Evolutionary conservation across 1,140 invertebrate genomes (phyloP).

Genomic region (Meloidogyne floridensis): DNA sequence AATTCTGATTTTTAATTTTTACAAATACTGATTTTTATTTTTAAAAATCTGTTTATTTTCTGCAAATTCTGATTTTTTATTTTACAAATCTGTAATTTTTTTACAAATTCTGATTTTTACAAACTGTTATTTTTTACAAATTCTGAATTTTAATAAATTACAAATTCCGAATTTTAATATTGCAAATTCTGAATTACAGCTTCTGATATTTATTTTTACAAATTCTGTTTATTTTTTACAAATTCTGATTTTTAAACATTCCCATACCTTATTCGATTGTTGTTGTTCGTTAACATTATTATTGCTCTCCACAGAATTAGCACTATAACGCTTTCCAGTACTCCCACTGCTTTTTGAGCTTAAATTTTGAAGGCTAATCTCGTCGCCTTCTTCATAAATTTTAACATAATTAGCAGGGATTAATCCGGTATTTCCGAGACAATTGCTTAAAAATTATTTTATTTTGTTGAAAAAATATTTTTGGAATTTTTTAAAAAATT

Average conservation of each 20-base stretch:
- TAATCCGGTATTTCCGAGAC: slow-evolving; percentile 80
- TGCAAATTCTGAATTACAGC: background rate
- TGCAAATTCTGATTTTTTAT: too few relatives aligned
- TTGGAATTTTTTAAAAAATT: too few relatives aligned
- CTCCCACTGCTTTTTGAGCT: slow-evolving; percentile 29
- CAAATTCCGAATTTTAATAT: background rate
- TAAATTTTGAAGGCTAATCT: slow-evolving; percentile 31
- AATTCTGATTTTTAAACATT: background rate
- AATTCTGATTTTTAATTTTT: too few relatives aligned
- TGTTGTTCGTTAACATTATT: slow-evolving; percentile 11
- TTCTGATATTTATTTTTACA: background rate
- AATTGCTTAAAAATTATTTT: slow-evolving; percentile 73
- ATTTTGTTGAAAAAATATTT: background rate
- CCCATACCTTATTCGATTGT: background rate
- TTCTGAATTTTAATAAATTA: background rate
- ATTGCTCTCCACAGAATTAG: slow-evolving; percentile 33
- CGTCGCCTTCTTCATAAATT: slow-evolving; percentile 42
- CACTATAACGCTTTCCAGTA: slow-evolving; percentile 45
- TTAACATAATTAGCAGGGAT: slow-evolving; percentile 92
- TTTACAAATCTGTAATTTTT: background rate
- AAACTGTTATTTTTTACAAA: background rate
- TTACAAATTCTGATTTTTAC: background rate
- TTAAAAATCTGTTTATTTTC: too few relatives aligned
- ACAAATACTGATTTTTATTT: too few relatives aligned
- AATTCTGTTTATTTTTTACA: background rate